Evolutionary conservation across 2,888 invertebrate species (phyloP), one percentile per base, ranked within the genome.

Genomic region (Ashinkailepas kermadecensis): DNA sequence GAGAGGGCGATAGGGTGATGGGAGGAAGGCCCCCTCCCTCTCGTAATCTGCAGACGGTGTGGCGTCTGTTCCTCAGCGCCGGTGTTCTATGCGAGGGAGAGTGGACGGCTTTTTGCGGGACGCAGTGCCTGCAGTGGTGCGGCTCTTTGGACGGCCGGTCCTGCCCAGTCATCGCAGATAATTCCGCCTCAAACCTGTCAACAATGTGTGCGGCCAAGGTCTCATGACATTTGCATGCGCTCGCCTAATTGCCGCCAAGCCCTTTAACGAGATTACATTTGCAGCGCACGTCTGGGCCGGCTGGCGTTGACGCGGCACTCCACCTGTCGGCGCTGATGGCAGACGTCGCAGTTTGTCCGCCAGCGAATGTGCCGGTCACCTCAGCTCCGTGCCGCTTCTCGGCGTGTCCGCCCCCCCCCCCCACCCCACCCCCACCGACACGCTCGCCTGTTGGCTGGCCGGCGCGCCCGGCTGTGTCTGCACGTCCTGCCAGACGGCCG

Each of bases 381-480:
- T 84, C 65, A 84, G 83, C 59, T 85, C 81, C 78, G 85, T 85
- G 39, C 81, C 82, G 85, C 85, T 80, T 85, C 84, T 58, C 85
- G 82, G 13, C 85, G 78, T 8, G 58, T 15, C 58, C 58, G 58
- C 15, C 62, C 18, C 18, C 62, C 7, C 18, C n/a, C 9, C n/a
- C n/a, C 65, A 0, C 10, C 65, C 62, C 18, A 7, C 65, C 23
- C 6, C 65, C 65, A 10, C 65, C 12, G 65, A 10, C 23, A 10
- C 23, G 23, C 23, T 11, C 2, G 39, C 39, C 39, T 4, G 39
- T 39, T 39, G 39, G 39, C 39, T 39, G 39, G 39, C 39, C 39
- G 2, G 39, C 39, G 39, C 39, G 39, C 39, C 39, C 39, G 39
- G 39, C 39, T 39, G 39, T 39, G 4, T 39, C 39, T 39, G 39